Percentiles rank a stretch among this genome's conserved stretches.
Evolutionary conservation across 2,797 vertebrate species (phyloP).

Genomic region (Manis pentadactyla): DNA sequence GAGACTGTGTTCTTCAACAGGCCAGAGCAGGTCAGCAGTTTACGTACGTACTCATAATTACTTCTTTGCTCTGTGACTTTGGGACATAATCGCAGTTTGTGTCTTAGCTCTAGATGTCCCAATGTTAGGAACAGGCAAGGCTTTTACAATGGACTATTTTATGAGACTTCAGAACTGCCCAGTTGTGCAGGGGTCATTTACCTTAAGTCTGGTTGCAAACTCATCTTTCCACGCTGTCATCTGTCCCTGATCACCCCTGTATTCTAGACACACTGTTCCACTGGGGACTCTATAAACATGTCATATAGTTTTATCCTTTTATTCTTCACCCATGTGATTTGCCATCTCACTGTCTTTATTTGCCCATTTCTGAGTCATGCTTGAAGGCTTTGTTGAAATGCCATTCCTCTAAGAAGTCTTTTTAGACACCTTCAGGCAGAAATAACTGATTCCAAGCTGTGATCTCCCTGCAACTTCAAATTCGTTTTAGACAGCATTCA

Average conservation of each 20-base stretch:
- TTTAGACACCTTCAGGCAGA: neutral
- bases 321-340: neutral
- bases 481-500: neutral
- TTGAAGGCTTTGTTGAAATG: neutral
- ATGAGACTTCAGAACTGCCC: neutral
- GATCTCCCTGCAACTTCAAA: neutral
- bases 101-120: neutral
- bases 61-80: neutral
- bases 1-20: neutral
- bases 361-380: neutral
- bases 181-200: neutral
- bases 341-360: neutral
- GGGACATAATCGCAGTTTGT: neutral
- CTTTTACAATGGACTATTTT: neutral
- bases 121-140: neutral
- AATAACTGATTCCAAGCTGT: neutral
- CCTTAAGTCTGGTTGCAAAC: neutral
- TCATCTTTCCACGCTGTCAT: neutral
- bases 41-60: neutral
- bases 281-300: neutral
- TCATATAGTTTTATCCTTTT: neutral
- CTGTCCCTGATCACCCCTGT: neutral
- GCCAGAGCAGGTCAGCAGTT: neutral
- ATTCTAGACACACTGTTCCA: neutral
- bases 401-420: neutral